These are phyloP conservation scores for Probosciger aterrimus DNA, from an alignment of 2,113 vertebrate genomes.

Conservation along the genomic window DNA sequence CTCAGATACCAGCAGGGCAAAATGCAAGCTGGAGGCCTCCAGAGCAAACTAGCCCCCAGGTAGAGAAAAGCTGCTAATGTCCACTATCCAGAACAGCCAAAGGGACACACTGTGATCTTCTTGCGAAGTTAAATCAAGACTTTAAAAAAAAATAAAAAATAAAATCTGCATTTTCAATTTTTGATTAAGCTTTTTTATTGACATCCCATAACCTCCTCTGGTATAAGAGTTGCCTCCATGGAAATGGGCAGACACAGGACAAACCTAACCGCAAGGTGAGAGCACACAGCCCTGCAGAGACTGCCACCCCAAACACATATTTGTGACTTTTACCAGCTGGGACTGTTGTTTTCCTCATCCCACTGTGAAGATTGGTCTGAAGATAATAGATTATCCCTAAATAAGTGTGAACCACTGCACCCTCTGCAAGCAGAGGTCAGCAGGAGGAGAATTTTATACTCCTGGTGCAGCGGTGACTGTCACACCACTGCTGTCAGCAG, in stretches of 20 bases:
- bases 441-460: neutral
- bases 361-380: neutral
- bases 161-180: neutral
- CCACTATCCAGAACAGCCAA: neutral
- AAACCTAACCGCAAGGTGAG: neutral
- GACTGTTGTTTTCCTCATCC: neutral
- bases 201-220: neutral
- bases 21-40: neutral
- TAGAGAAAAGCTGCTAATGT: neutral
- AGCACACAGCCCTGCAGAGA: neutral
- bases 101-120: neutral
- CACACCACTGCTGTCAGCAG: neutral
- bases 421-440: neutral
- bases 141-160: neutral
- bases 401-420: neutral
- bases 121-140: neutral
- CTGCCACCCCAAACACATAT: neutral
- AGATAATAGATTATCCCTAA: neutral
- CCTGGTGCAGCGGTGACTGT: rapidly evolving
- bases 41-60: neutral
- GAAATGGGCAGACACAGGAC: neutral
- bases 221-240: neutral
- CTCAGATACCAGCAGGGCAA: neutral
- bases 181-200: neutral
- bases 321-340: neutral